phyloP scores from a whole-genome alignment of 2,888 invertebrate species.

The Harpagoxenus sublaevis region DNA sequence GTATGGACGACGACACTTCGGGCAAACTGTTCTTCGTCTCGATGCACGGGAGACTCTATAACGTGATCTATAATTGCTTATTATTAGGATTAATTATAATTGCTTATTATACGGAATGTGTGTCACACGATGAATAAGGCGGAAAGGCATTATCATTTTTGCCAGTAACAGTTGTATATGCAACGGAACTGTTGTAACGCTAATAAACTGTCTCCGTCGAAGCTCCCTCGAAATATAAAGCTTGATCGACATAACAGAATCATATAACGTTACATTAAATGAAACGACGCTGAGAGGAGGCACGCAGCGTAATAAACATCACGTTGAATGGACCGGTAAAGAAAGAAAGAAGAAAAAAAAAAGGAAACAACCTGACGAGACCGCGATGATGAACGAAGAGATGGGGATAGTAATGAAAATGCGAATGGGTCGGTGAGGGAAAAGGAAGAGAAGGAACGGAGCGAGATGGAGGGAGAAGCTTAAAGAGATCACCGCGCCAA shows the following conservation, averaged over 20 bases:
- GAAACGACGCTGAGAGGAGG: constrained; percentile 17
- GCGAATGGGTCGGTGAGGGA: constrained; percentile 23
- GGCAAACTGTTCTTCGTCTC: background rate
- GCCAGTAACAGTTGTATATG: background rate
- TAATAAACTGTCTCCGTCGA: background rate
- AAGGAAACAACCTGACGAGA: constrained; percentile 63
- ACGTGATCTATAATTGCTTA: background rate
- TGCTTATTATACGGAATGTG: background rate
- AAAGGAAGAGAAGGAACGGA: constrained; percentile 21
- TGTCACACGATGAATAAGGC: background rate
- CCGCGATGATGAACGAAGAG: constrained; percentile 58
- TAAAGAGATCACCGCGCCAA: constrained; percentile 30
- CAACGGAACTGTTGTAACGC: background rate
- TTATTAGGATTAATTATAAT: background rate
- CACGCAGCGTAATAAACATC: constrained; percentile 13
- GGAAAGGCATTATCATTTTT: background rate
- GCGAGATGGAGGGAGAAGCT: background rate
- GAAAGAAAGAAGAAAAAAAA: constrained; percentile 50
- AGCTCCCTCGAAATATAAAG: background rate
- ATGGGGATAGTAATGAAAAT: constrained; percentile 49
- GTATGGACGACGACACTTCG: background rate
- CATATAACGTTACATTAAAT: constrained; percentile 33
- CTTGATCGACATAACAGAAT: constrained; percentile 22
- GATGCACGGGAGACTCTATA: too few relatives aligned
- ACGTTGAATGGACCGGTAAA: constrained; percentile 31